Conservation (phyloP, 2,113 vertebrate genomes). For the Fukomys damarensis region DNA sequence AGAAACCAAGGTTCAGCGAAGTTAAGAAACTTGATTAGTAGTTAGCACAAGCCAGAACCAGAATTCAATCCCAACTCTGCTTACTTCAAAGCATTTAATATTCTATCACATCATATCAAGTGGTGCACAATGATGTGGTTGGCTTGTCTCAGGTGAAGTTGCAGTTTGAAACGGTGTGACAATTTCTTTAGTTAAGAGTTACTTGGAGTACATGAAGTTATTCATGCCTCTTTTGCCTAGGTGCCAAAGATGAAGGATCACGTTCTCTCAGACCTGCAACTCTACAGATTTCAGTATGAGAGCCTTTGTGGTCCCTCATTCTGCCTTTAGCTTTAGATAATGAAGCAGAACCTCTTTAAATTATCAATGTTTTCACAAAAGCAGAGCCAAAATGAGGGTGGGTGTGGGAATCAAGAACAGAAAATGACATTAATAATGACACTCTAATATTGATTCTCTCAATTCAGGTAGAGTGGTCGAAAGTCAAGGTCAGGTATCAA, state of each 20-base stretch:
- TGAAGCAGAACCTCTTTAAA: background rate
- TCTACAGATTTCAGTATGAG: background rate
- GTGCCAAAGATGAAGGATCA: background rate
- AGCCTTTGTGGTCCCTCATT: background rate
- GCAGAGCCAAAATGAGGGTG: background rate
- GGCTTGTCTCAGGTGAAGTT: background rate
- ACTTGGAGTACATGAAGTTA: slow-evolving; percentile 4
- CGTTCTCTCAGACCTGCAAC: background rate
- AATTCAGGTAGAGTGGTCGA: background rate
- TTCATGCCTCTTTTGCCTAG: background rate
- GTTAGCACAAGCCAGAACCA: background rate
- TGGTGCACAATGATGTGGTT: background rate
- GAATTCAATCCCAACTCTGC: background rate
- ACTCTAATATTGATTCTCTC: background rate
- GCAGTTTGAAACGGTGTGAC: slow-evolving; percentile 1
- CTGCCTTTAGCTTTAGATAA: background rate
- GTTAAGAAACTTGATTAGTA: background rate
- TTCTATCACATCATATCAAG: background rate
- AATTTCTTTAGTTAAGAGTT: background rate
- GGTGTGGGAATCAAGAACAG: background rate
- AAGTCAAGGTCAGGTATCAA: slow-evolving; percentile 18
- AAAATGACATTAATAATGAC: background rate
- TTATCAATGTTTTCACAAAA: slow-evolving; percentile 10
- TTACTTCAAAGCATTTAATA: slow-evolving; percentile 53
- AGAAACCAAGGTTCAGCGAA: slow-evolving; percentile 33